These are phyloP conservation scores for Dipodomys ordii DNA, from an alignment of 2,113 vertebrate species.

Conservation along the genomic window DNA sequence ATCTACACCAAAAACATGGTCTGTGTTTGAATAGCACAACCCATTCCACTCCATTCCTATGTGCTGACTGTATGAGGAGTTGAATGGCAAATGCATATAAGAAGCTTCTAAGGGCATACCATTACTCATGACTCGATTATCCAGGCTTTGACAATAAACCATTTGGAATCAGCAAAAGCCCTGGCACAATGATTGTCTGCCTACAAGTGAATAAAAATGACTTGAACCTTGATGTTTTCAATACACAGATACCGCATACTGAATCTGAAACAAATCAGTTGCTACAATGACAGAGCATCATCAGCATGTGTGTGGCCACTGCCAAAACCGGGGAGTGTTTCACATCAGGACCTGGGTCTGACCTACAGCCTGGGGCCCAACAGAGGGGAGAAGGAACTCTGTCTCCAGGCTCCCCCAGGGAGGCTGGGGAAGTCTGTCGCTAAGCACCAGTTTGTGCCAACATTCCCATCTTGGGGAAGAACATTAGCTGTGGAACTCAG, in stretches of 20 bases:
- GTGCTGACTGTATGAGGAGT: neutral
- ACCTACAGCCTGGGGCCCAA: conserved; percentile 38
- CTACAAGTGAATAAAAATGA: conserved; percentile 51
- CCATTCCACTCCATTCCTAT: conserved; percentile 16
- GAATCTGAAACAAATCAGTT: conserved; percentile 62
- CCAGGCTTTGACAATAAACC: conserved; percentile 20
- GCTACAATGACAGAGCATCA: conserved; percentile 31
- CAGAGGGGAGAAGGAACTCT: neutral
- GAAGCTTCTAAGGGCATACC: too few species aligned
- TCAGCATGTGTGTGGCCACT: neutral
- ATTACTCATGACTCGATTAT: neutral
- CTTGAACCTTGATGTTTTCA: conserved; percentile 56
- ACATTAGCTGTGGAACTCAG: neutral
- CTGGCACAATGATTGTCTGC: conserved; percentile 22
- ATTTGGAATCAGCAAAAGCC: conserved; percentile 66
- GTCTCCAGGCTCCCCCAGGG: conserved; percentile 29
- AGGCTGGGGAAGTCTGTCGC: neutral
- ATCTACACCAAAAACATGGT: neutral
- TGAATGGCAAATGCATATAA: neutral
- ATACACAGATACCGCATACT: neutral
- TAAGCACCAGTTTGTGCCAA: conserved; percentile 49
- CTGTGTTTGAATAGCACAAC: neutral
- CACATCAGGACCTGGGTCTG: conserved; percentile 59
- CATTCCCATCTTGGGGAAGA: conserved; percentile 4
- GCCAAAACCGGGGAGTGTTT: conserved; percentile 64